Conservation (phyloP, 1,140 invertebrate genomes). For the Manduca sexta region DNA sequence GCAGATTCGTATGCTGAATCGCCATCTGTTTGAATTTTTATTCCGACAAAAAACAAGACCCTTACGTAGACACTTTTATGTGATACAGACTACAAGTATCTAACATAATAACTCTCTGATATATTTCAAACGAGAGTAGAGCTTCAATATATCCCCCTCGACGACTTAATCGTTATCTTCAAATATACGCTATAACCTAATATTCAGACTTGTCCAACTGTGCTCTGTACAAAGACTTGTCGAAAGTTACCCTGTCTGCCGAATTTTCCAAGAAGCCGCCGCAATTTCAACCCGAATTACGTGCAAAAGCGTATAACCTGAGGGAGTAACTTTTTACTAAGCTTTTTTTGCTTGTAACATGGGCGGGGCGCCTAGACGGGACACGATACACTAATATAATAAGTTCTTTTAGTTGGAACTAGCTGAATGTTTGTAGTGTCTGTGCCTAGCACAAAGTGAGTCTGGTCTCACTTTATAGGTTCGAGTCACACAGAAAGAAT, state of each 20-base stretch:
- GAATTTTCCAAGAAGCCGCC: slow-evolving; percentile 2
- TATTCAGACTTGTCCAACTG: neutral
- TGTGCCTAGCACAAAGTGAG: slow-evolving; percentile 3
- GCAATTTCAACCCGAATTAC: neutral
- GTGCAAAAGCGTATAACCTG: slow-evolving; percentile 7
- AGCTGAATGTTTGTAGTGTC: slow-evolving; percentile 13
- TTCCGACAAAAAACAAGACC: too few species aligned
- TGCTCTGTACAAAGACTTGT: neutral
- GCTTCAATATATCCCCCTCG: too few species aligned
- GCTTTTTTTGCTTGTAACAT: slow-evolving; percentile 2
- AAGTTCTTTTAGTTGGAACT: slow-evolving; percentile 12
- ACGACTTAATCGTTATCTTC: too few species aligned
- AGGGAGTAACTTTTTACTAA: slow-evolving; percentile 9
- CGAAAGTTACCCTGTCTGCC: slow-evolving; percentile 6
- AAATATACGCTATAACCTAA: too few species aligned
- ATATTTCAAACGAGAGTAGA: too few species aligned
- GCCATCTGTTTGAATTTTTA: too few species aligned
- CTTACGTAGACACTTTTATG: too few species aligned
- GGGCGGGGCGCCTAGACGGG: slow-evolving; percentile 3
- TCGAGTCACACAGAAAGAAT: too few species aligned
- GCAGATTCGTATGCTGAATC: too few species aligned
- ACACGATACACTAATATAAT: slow-evolving; percentile 14
- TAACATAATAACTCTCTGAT: too few species aligned
- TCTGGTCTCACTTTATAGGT: too few species aligned
- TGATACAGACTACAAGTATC: too few species aligned